Evolutionary conservation across 2,113 vertebrate species (phyloP).

Genomic region (Melanostigma gelatinosum): DNA sequence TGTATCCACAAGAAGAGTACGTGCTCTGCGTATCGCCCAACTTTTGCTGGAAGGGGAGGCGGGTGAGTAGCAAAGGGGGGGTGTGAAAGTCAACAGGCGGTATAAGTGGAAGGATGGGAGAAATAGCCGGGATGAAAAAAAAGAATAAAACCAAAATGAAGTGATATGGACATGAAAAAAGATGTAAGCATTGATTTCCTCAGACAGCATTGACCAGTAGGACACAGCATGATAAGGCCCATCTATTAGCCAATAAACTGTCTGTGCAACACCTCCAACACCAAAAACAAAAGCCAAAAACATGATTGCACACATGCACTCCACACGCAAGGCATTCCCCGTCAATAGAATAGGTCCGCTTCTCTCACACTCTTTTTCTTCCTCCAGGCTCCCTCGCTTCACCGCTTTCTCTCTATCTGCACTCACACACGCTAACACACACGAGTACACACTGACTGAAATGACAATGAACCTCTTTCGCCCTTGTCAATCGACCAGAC

Average conservation of each 20-base stretch:
- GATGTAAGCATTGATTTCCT: constrained; percentile 41
- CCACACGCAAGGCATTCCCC: constrained; percentile 20
- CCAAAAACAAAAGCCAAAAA: too few species aligned
- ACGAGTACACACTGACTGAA: constrained; percentile 17
- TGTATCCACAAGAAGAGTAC: constrained; percentile 32
- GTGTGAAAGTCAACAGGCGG: neutral
- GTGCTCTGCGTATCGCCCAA: constrained; percentile 19
- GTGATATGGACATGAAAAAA: constrained; percentile 17
- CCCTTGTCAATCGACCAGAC: constrained; percentile 43
- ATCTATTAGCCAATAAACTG: constrained; percentile 20
- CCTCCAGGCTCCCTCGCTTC: constrained; percentile 4
- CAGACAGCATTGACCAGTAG: constrained; percentile 1
- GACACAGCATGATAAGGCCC: constrained; percentile 24
- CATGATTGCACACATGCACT: constrained; percentile 34
- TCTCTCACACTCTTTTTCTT: neutral
- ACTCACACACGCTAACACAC: constrained; percentile 21
- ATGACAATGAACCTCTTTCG: constrained; percentile 31
- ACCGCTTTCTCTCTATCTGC: neutral
- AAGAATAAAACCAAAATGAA: neutral
- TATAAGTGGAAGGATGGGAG: neutral
- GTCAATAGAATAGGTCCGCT: constrained; percentile 30
- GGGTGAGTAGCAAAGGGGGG: too few species aligned
- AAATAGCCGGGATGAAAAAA: neutral
- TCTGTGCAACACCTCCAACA: constrained; percentile 7
- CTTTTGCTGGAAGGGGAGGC: neutral